A percentile compares a stretch with the other conserved stretches of the same genome.
Conservation (phyloP, 2,888 invertebrate genomes). For the Melanophora roralis region DNA sequence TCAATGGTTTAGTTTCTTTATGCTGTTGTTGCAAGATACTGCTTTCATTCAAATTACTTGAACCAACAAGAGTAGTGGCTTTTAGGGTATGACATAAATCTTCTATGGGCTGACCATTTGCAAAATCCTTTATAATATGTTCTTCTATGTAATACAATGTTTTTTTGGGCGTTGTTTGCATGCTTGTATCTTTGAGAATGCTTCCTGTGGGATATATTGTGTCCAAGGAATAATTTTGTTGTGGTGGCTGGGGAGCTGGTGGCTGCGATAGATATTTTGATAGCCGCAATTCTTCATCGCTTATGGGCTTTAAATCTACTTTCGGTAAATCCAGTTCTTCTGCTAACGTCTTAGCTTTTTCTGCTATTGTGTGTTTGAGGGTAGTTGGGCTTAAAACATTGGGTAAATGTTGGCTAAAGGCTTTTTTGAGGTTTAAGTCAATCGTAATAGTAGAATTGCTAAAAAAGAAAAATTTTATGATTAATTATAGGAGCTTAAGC, state of each 20-base stretch:
- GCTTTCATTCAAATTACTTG: constrained; percentile 4
- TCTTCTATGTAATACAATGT: constrained; percentile 65
- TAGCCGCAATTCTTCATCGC: constrained; percentile 66
- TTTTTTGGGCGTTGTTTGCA: constrained; percentile 70
- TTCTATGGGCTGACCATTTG: constrained; percentile 69
- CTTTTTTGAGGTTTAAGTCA: constrained; percentile 64
- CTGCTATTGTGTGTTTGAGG: constrained; percentile 84
- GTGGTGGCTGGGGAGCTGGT: constrained; percentile 48
- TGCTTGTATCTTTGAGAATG: constrained; percentile 68
- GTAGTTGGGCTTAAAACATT: constrained; percentile 81
- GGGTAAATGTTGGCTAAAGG: constrained; percentile 75
- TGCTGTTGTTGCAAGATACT: neutral
- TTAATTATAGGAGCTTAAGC: too few species aligned
- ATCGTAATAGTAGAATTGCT: constrained; percentile 43
- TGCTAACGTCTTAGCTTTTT: constrained; percentile 83
- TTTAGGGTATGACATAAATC: constrained; percentile 65
- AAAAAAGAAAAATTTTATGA: neutral
- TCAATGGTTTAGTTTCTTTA: constrained; percentile 7
- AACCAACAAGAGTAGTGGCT: constrained; percentile 44
- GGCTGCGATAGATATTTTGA: constrained; percentile 62
- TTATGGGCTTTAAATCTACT: constrained; percentile 69
- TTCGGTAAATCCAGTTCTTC: constrained; percentile 70
- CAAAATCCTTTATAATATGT: constrained; percentile 61
- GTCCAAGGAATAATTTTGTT: constrained; percentile 45
- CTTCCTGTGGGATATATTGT: constrained; percentile 59